Conservation (phyloP, 2,113 vertebrate species). For the Ibidorhyncha struthersii region DNA sequence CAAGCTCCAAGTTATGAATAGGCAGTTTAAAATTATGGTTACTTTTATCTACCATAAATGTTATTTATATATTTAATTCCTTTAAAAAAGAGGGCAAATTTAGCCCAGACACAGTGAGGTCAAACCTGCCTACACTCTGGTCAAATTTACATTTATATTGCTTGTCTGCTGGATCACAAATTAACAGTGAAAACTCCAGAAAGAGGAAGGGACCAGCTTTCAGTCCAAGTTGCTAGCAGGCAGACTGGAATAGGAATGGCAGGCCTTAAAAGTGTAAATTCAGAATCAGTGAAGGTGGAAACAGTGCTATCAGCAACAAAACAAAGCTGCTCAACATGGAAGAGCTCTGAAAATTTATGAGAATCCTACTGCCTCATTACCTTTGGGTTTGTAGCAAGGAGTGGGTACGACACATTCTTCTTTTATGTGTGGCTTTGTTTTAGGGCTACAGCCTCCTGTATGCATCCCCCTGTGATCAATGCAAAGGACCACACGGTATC, state of each 20-base stretch:
- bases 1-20: background rate
- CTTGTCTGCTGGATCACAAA: background rate
- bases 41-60: background rate
- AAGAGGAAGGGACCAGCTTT: background rate
- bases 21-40: background rate
- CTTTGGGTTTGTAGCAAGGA: conserved; percentile 93
- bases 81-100: background rate
- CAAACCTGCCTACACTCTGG: background rate
- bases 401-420: conserved; percentile 92
- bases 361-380: conserved; percentile 60
- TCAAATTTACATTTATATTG: background rate
- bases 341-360: background rate
- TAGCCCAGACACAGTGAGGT: background rate
- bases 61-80: background rate
- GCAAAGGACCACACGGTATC: conserved; percentile 95
- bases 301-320: background rate
- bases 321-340: background rate
- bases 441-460: conserved; percentile 90
- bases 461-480: conserved; percentile 93
- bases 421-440: conserved; percentile 96
- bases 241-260: background rate
- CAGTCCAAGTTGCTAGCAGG: background rate
- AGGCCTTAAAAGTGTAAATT: background rate
- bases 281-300: background rate
- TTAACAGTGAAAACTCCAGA: background rate